These are phyloP conservation scores for Poecilobothrus nobilitatus DNA, from an alignment of 2,888 invertebrate species.

Conservation along the genomic window DNA sequence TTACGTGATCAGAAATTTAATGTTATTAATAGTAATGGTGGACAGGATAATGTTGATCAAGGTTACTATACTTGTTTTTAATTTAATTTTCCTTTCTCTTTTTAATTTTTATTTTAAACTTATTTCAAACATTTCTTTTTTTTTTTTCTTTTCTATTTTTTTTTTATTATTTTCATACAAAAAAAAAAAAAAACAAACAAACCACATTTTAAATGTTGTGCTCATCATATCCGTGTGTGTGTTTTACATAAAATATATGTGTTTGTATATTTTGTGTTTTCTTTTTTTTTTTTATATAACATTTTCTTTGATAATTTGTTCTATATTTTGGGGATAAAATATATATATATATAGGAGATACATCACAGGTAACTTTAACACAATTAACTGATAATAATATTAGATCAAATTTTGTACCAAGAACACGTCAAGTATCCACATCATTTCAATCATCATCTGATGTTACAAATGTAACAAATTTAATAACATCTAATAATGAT, in stretches of 20 bases:
- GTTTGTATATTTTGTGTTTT: not conserved
- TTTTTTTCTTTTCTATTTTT: too few species aligned
- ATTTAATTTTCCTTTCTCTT: not conserved
- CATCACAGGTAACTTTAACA: slow-evolving; percentile 2
- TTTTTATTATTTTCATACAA: too few species aligned
- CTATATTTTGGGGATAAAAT: not conserved
- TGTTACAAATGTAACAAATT: not conserved
- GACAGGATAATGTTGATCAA: not conserved
- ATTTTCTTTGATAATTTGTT: not conserved
- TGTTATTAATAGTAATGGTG: slow-evolving; percentile 23
- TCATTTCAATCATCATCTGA: not conserved
- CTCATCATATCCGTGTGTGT: too few species aligned
- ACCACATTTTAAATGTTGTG: too few species aligned
- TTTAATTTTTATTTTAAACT: too few species aligned
- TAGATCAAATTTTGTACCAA: slow-evolving; percentile 4
- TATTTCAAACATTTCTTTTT: too few species aligned
- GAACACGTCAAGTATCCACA: slow-evolving; percentile 1
- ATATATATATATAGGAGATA: not conserved
- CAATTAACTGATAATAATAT: slow-evolving; percentile 1
- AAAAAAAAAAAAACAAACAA: too few species aligned
- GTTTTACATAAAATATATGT: too few species aligned
- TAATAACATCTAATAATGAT: not conserved
- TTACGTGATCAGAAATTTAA: slow-evolving; percentile 29
- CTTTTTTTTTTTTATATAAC: not conserved
- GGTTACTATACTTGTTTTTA: not conserved